These are phyloP conservation scores for Bruchidius siliquastri DNA, from an alignment of 2,888 invertebrate species.

Conservation along the genomic window DNA sequence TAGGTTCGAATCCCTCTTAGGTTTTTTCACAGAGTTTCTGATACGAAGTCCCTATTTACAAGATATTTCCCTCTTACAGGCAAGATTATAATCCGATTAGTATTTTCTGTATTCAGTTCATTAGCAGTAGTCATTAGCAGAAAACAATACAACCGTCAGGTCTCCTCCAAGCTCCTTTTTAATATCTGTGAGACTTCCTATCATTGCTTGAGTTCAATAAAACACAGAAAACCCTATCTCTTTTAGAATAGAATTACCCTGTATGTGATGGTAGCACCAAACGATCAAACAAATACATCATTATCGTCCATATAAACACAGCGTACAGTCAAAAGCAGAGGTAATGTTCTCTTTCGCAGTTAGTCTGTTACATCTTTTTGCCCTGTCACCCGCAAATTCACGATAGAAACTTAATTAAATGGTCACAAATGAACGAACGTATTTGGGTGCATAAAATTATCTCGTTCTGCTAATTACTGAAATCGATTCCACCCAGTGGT, in stretches of 20 bases:
- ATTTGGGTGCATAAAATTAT: background rate
- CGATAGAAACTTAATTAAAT: background rate
- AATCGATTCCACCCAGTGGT: background rate
- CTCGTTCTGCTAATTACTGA: background rate
- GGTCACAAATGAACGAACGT: background rate
- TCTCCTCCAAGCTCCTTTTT: too few relatives aligned
- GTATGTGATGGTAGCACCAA: background rate
- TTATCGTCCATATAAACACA: background rate
- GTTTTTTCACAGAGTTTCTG: too few relatives aligned
- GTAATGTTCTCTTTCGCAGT: background rate
- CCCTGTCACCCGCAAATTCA: background rate
- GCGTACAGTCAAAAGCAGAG: background rate
- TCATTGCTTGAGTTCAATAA: too few relatives aligned
- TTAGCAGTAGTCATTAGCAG: too few relatives aligned
- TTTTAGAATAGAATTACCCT: background rate
- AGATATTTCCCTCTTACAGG: too few relatives aligned
- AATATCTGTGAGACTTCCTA: too few relatives aligned
- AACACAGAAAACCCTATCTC: too few relatives aligned
- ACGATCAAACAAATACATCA: background rate
- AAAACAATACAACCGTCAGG: too few relatives aligned
- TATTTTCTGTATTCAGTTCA: too few relatives aligned
- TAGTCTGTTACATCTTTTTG: background rate
- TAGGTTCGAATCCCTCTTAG: too few relatives aligned
- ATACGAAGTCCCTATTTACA: too few relatives aligned
- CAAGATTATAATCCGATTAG: too few relatives aligned